Conservation (phyloP, 2,888 invertebrate species). For the Parascotia fuliginaria region DNA sequence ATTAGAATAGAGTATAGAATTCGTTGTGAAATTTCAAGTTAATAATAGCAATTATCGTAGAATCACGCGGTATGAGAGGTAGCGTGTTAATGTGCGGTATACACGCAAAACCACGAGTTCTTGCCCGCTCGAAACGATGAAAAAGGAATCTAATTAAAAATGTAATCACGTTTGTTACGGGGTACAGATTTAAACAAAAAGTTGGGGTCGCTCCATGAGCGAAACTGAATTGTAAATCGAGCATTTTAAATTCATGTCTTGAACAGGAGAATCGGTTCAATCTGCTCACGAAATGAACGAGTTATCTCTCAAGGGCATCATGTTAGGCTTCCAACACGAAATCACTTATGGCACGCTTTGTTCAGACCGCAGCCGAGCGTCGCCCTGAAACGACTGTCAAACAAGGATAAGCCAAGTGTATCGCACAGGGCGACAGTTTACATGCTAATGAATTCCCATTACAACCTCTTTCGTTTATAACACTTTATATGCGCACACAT, state of each 20-base stretch:
- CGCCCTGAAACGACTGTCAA: constrained; percentile 31
- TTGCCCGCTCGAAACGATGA: constrained; percentile 35
- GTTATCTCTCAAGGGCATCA: constrained; percentile 60
- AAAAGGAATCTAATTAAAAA: constrained; percentile 57
- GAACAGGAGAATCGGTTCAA: constrained; percentile 54
- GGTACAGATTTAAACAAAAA: constrained; percentile 50
- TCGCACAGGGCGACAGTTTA: constrained; percentile 28
- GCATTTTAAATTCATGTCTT: constrained; percentile 64
- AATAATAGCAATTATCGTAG: constrained; percentile 61
- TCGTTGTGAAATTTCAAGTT: constrained; percentile 33
- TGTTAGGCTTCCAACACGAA: constrained; percentile 54
- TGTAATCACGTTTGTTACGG: constrained; percentile 52
- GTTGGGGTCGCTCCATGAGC: constrained; percentile 39
- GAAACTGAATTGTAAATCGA: constrained; percentile 55
- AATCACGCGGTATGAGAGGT: constrained; percentile 50
- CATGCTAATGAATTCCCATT: constrained; percentile 38
- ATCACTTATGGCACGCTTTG: constrained; percentile 56
- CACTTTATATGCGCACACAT: constrained; percentile 9
- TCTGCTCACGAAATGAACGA: constrained; percentile 58
- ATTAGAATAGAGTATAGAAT: constrained; percentile 39
- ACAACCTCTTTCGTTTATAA: constrained; percentile 19
- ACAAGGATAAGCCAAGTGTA: constrained; percentile 35
- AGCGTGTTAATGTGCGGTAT: constrained; percentile 59
- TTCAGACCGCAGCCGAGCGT: constrained; percentile 32
- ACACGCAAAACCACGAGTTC: constrained; percentile 56